A percentile compares a stretch with the other conserved stretches of the same genome.
Evolutionary conservation across 2,888 invertebrate species (phyloP).

Genomic region (Sphinx pinastri): DNA sequence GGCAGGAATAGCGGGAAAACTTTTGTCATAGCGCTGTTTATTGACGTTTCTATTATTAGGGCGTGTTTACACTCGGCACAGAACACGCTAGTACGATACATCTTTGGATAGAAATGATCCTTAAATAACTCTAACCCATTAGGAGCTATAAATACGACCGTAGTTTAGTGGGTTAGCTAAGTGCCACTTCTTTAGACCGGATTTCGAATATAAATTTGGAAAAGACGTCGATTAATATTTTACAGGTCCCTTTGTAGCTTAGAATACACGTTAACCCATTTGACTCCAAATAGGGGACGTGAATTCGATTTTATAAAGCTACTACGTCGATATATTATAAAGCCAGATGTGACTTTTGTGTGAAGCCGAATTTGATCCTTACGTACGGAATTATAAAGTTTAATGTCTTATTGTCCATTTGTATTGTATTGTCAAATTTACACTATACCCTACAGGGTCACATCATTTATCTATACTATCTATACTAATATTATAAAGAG

Average conservation of each 20-base stretch:
- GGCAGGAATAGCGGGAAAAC: not conserved
- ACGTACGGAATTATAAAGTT: not conserved
- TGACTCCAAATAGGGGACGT: too few species aligned
- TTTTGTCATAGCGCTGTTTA: not conserved
- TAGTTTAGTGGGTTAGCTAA: not conserved
- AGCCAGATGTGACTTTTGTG: too few species aligned
- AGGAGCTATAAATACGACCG: slow-evolving; percentile 1
- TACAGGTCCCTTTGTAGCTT: not conserved
- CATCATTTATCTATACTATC: too few species aligned
- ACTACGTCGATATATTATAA: too few species aligned
- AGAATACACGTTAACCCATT: too few species aligned
- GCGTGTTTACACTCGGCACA: not conserved
- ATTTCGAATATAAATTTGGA: not conserved
- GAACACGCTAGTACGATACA: not conserved
- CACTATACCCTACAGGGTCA: not conserved
- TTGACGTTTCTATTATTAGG: not conserved
- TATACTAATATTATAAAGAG: too few species aligned
- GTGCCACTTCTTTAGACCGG: not conserved
- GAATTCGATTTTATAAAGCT: too few species aligned
- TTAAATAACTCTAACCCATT: slow-evolving; percentile 18
- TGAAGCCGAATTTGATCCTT: too few species aligned
- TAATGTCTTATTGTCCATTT: too few species aligned
- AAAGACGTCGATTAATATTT: not conserved
- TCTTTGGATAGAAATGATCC: not conserved
- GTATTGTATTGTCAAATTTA: not conserved